These are phyloP conservation scores for Notolabrus celidotus DNA, from an alignment of 2,797 vertebrate species.

Conservation along the genomic window DNA sequence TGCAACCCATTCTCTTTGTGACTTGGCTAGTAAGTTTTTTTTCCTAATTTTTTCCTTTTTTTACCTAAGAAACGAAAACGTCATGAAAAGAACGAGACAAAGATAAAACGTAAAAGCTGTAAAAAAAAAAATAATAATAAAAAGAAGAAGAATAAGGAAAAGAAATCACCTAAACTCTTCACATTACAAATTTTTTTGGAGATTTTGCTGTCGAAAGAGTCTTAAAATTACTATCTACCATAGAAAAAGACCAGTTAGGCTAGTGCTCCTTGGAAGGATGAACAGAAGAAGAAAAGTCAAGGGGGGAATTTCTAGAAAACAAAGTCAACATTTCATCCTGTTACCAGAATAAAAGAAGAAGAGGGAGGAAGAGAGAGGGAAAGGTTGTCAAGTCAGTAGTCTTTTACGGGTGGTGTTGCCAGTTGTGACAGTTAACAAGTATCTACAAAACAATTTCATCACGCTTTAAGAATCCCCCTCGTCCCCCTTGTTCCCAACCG, in stretches of 20 bases:
- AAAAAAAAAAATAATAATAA: slow-evolving; percentile 81
- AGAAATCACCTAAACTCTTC: slow-evolving; percentile 89
- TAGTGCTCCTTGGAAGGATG: slow-evolving; percentile 85
- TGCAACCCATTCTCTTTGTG: slow-evolving; percentile 99
- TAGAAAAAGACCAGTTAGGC: slow-evolving; percentile 95
- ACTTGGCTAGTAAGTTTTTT: slow-evolving; percentile 86
- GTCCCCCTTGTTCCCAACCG: slow-evolving; percentile 52
- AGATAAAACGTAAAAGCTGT: slow-evolving; percentile 89
- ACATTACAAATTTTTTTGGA: slow-evolving; percentile 89
- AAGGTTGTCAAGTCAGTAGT: slow-evolving; percentile 97
- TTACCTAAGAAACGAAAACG: slow-evolving; percentile 89
- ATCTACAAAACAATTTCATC: slow-evolving; percentile 95
- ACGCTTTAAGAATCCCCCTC: slow-evolving; percentile 75
- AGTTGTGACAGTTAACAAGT: slow-evolving; percentile 92
- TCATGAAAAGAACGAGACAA: slow-evolving; percentile 86
- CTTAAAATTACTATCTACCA: slow-evolving; percentile 94
- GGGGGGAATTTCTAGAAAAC: slow-evolving; percentile 75
- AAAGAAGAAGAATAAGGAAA: slow-evolving; percentile 1
- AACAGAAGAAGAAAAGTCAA: slow-evolving; percentile 73
- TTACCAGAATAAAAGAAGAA: slow-evolving; percentile 87
- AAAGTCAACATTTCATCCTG: slow-evolving; percentile 86
- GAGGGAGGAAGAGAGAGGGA: slow-evolving; percentile 20
- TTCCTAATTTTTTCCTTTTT: slow-evolving; percentile 80
- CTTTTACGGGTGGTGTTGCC: slow-evolving; percentile 92
- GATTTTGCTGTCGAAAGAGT: slow-evolving; percentile 90